Percentiles rank a stretch among this genome's conserved stretches.
Evolutionary conservation across 2,797 vertebrate genomes (phyloP).

Genomic region (Tapera naevia): DNA sequence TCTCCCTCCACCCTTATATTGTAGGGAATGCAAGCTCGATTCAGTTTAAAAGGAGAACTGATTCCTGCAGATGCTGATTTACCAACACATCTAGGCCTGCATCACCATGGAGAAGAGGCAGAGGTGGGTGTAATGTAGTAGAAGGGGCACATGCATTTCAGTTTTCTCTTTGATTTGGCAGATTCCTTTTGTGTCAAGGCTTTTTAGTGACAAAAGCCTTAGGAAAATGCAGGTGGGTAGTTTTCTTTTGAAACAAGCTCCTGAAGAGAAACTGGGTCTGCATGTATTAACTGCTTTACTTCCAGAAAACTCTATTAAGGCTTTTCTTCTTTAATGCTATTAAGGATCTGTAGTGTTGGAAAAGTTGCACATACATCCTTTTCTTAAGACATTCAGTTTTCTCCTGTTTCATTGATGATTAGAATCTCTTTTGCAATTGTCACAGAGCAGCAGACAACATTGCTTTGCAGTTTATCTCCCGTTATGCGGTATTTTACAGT

Average conservation of each 20-base stretch:
- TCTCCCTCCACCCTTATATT: background rate
- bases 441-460: background rate
- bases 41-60: slow-evolving; percentile 88
- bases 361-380: background rate
- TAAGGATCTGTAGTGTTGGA: background rate
- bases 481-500: background rate
- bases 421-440: background rate
- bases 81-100: slow-evolving; percentile 92
- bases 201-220: background rate
- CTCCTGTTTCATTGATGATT: background rate
- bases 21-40: slow-evolving; percentile 95
- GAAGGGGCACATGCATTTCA: background rate
- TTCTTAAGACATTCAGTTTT: background rate
- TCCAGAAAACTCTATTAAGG: background rate
- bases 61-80: slow-evolving; percentile 87
- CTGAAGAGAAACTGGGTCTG: background rate
- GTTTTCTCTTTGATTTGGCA: background rate
- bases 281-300: background rate
- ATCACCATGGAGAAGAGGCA: slow-evolving; percentile 97
- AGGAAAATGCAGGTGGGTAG: background rate
- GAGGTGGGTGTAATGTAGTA: slow-evolving; percentile 80
- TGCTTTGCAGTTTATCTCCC: background rate
- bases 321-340: background rate
- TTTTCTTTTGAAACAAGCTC: background rate
- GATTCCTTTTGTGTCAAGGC: background rate